Percentiles rank a stretch among this genome's conserved stretches.
Conservation (phyloP, 2,113 vertebrate species). For the Daphoenositta chrysoptera region DNA sequence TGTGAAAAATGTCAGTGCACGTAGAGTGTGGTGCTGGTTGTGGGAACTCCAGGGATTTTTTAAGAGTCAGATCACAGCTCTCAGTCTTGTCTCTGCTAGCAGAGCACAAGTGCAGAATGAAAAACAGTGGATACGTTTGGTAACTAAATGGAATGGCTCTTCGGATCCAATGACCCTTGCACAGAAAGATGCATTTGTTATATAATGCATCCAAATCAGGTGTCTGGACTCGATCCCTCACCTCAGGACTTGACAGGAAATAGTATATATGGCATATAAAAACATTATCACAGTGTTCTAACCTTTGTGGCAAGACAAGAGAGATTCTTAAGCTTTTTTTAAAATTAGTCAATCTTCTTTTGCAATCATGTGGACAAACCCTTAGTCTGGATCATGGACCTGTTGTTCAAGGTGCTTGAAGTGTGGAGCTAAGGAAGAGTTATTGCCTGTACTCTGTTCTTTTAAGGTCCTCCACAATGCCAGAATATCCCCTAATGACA, state of each 20-base stretch:
- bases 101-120: neutral
- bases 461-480: neutral
- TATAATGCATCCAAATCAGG: neutral
- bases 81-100: neutral
- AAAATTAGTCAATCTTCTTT: neutral
- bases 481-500: slow-evolving; percentile 17
- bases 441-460: neutral
- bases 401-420: neutral
- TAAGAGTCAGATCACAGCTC: slow-evolving; percentile 5
- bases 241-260: neutral
- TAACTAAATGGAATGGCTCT: neutral
- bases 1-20: neutral
- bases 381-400: neutral
- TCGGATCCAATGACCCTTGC: neutral
- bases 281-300: neutral
- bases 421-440: neutral
- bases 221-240: neutral
- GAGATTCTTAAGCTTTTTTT: neutral
- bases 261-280: neutral
- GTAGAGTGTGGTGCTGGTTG: neutral
- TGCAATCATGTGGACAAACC: neutral
- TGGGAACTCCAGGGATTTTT: neutral
- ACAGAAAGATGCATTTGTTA: neutral
- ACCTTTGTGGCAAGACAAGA: neutral
- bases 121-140: neutral